Percentiles rank a stretch among this genome's conserved stretches.
Conservation (phyloP, 23 tunicate species). For the Aplidium turbinatum region DNA sequence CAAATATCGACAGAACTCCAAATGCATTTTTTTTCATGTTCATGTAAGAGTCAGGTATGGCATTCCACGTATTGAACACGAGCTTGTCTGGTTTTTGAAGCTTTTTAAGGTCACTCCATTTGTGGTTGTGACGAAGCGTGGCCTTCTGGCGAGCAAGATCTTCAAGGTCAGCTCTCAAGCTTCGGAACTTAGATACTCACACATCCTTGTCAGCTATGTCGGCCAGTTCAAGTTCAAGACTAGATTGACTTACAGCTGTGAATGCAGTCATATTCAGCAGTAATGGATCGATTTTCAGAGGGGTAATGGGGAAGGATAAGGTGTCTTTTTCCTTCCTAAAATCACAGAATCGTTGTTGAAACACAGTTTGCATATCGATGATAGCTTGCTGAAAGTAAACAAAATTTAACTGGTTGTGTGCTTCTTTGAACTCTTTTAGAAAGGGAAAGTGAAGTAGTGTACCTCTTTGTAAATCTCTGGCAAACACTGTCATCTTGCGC, state of each 20-base stretch:
- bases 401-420: conserved; percentile 30
- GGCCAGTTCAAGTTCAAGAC: conserved; percentile 47
- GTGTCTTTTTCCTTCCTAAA: conserved; percentile 44
- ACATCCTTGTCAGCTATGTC: conserved; percentile 33
- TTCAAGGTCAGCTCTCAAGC: conserved; percentile 53
- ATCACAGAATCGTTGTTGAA: conserved; percentile 38
- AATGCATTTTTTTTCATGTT: conserved; percentile 21
- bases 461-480: conserved; percentile 49
- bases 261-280: conserved; percentile 33
- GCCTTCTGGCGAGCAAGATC: conserved; percentile 39
- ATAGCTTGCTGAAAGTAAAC: conserved; percentile 31
- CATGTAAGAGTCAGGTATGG: conserved; percentile 3
- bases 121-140: conserved; percentile 33
- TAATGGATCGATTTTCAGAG: conserved; percentile 34
- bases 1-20: conserved; percentile 13
- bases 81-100: conserved; percentile 34
- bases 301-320: conserved; percentile 32
- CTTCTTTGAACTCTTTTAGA: conserved; percentile 35
- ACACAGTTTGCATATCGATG: conserved; percentile 30
- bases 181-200: conserved; percentile 37
- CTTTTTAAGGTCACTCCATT: conserved; percentile 30
- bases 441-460: conserved; percentile 34
- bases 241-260: conserved; percentile 39
- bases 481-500: conserved; percentile 35
- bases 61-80: conserved; percentile 35